Conservation (phyloP, 2,797 vertebrate species). For the Thamnophis elegans region DNA sequence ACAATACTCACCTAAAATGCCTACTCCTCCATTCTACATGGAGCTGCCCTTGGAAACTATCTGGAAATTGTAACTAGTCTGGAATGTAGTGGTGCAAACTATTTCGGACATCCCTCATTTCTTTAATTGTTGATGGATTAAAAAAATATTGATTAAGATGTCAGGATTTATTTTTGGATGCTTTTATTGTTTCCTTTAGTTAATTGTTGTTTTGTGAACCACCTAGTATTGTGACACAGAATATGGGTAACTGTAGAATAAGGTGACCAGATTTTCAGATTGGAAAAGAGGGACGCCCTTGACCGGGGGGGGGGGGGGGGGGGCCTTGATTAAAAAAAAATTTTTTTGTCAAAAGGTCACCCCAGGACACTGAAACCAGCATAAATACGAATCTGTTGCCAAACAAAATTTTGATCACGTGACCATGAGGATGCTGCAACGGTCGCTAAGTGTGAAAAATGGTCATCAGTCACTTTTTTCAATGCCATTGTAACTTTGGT, state of each 20-base stretch:
- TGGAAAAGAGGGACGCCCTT: no score
- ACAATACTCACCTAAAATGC: neutral
- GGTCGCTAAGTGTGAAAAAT: no score
- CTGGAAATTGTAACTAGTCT: neutral
- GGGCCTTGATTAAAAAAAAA: no score
- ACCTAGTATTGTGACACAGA: neutral
- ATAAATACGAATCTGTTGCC: no score
- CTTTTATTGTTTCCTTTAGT: neutral
- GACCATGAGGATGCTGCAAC: no score
- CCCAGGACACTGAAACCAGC: no score
- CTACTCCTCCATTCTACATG: neutral
- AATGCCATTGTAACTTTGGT: no score
- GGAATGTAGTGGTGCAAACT: neutral
- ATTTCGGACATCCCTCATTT: neutral
- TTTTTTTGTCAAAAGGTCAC: no score
- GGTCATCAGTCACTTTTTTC: no score
- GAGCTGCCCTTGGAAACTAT: neutral
- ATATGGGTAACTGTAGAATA: neutral
- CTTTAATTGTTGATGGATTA: neutral
- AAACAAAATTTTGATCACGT: no score
- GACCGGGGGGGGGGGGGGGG: no score
- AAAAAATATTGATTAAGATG: neutral
- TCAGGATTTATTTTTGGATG: neutral
- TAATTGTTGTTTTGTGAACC: neutral
- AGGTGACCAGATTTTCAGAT: no score